Base-by-base conservation (phyloP, 2,888 invertebrate species). In the Hypomecis atomaria region DNA sequence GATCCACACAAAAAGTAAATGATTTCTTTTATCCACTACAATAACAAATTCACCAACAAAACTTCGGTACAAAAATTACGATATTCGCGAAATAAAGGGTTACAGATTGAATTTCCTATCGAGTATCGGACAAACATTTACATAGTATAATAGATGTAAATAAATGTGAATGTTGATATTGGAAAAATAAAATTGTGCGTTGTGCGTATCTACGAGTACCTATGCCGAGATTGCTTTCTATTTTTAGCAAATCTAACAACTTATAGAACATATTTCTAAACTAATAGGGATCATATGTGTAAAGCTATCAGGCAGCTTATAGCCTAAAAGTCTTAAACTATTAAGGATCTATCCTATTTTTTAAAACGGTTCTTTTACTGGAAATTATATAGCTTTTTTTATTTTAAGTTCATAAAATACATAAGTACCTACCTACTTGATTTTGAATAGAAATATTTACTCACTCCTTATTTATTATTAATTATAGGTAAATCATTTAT, bases 81-180 rank as follows among this genome's bases (percentile, higher is more conserved):
- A 43, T 43, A 38, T 54, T 47, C 10, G 9, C 40, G 13, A 48
- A 58, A 53, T 58, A 63, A 58, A 58, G 50, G 55, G 13, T 44
- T 50, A 38, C 50, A 8, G 43, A 58, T 63, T 54, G 58, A 53
- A 47, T 62, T 52, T 36, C 45, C 44, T 42, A 23, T 48, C 23
- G 52, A 55, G 55, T 55, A 54, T 36, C 6, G 53, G 11, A 10
- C 42, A 62, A 62, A 58, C 33, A 62, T 58, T 62, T 62, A 37
- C 62, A 53, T 57, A 57, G 34, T 11, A 45, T 45, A 38, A 59
- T 53, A 53, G 47, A n/a, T 53, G 34, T 43, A 10, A 23, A 34
- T 43, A 54, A 55, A 44, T 7, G 47, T 45, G 57, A 57, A 62
- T 57, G 52, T 57, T 52, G 45, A n/a, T 33, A 9, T 5, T 34